phyloP scores from a whole-genome alignment of 2,888 invertebrate species.

The Xanthostigma xanthostigma region DNA sequence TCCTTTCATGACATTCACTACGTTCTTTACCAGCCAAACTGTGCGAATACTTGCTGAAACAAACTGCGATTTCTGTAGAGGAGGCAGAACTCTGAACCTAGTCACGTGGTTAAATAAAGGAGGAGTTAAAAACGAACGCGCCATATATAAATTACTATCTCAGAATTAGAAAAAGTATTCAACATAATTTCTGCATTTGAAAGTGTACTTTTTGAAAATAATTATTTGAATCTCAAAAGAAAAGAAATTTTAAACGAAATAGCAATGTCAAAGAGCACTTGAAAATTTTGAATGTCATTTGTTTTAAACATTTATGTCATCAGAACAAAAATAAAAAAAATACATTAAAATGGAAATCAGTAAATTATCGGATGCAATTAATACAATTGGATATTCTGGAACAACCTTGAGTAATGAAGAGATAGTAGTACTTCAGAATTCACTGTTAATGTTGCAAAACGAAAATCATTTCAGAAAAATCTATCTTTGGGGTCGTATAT shows the following conservation, averaged over 20 bases:
- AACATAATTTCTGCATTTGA: too few relatives aligned
- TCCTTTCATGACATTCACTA: conserved; percentile 22
- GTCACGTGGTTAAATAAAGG: conserved; percentile 2
- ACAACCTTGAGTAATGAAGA: conserved; percentile 58
- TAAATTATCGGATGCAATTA: conserved; percentile 33
- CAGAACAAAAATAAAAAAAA: not conserved
- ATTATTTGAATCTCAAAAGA: not conserved
- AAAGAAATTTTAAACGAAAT: too few relatives aligned
- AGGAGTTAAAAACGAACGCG: not conserved
- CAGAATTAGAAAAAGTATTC: too few relatives aligned
- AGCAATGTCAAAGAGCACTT: not conserved
- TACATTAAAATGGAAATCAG: conserved; percentile 35
- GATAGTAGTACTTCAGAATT: conserved; percentile 56
- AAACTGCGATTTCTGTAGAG: conserved; percentile 3
- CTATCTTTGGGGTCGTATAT: conserved; percentile 77
- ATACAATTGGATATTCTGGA: conserved; percentile 45
- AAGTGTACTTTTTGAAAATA: not conserved
- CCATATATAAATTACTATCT: conserved; percentile 1
- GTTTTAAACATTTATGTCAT: not conserved
- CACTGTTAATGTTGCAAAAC: conserved; percentile 60
- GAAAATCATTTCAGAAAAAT: conserved; percentile 72
- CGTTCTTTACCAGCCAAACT: conserved; percentile 15
- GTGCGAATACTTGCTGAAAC: conserved; percentile 6
- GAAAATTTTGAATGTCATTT: not conserved
- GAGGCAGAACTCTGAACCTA: not conserved